Evolutionary conservation across 2,888 invertebrate genomes (phyloP), one percentile per base, ranked within the genome.

Genomic region (Stratiomys singularior): DNA sequence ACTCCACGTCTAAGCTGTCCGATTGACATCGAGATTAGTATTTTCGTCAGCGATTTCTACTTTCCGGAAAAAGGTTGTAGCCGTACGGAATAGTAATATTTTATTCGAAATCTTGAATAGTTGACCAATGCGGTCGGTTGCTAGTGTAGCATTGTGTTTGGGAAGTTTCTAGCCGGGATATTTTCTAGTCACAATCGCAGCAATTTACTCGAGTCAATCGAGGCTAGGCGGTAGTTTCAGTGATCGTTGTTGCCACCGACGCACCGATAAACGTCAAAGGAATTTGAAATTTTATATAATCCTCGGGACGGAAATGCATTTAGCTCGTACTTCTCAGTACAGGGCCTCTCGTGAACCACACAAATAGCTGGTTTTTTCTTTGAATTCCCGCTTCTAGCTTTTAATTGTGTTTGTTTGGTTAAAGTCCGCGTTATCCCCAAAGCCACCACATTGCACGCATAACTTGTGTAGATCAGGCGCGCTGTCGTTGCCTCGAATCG

Each of bases 381-480:
- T 69, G 47, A 69, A 11, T 46, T n/a, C 37, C 18, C 37, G 37
- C 69, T 15, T 23, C 13, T 23, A 15, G 18, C 21, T 46, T 47
- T 30, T 74, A 21, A n/a, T 58, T 18, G 15, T 37, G 30, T 60
- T 74, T 63, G 15, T 74, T 74, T 79, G 77, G 77, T 72, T 76
- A 79, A 58, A 60, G n/a, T 47, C 21, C 13, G 15, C 27, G 25
- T 72, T 58, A 3, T 60, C 13, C 60, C 25, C 60, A 25, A 5
- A 5, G 52, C 52, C 15, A 52, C 52, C 52, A 13, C 52, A 4
- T 52, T n/a, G 37, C 9, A 52, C 52, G 52, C 52, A 52, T 52
- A 52, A 13, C 15, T 52, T 18, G 18, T n/a, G 18, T 18, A 13
- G 18, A 13, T 18, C 52, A 52, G 52, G 7, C 52, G 15, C 7